phyloP scores from a whole-genome alignment of 2,113 vertebrate genomes.

The Heliornis fulica region DNA sequence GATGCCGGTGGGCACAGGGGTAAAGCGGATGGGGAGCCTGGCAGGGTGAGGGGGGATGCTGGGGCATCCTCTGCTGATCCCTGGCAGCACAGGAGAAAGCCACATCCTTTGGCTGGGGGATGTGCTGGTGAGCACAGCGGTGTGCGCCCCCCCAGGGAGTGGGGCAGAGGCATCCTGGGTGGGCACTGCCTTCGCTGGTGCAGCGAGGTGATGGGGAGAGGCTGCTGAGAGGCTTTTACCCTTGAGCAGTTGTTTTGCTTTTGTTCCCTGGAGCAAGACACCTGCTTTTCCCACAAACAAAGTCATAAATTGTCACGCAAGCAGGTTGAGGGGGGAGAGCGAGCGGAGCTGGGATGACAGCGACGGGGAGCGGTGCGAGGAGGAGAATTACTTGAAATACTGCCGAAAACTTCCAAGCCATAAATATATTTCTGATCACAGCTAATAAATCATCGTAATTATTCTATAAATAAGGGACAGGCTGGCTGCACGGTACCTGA shows the following conservation, averaged over 20 bases:
- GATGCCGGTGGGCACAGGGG: neutral
- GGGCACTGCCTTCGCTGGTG: fast-evolving
- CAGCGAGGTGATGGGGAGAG: neutral
- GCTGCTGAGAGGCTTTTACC: neutral
- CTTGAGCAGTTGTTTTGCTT: constrained; percentile 40
- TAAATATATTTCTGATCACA: constrained; percentile 57
- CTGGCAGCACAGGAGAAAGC: neutral
- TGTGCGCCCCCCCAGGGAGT: neutral
- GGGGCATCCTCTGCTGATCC: neutral
- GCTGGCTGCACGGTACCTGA: neutral
- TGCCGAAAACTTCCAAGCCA: constrained; percentile 9
- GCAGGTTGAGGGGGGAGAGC: constrained; percentile 30
- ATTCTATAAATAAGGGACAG: constrained; percentile 60
- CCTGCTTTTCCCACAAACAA: constrained; percentile 51
- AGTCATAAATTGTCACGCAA: constrained; percentile 35
- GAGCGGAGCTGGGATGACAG: constrained; percentile 33
- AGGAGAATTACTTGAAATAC: constrained; percentile 59
- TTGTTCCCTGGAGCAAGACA: constrained; percentile 55
- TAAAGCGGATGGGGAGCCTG: fast-evolving
- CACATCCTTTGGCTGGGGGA: neutral
- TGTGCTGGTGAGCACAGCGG: fast-evolving
- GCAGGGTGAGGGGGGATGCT: neutral
- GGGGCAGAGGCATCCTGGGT: neutral
- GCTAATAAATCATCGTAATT: constrained; percentile 61
- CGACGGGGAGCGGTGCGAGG: constrained; percentile 3